These are phyloP conservation scores for Paramormyrops kingsleyae DNA, from an alignment of 2,113 vertebrate species.

Conservation along the genomic window DNA sequence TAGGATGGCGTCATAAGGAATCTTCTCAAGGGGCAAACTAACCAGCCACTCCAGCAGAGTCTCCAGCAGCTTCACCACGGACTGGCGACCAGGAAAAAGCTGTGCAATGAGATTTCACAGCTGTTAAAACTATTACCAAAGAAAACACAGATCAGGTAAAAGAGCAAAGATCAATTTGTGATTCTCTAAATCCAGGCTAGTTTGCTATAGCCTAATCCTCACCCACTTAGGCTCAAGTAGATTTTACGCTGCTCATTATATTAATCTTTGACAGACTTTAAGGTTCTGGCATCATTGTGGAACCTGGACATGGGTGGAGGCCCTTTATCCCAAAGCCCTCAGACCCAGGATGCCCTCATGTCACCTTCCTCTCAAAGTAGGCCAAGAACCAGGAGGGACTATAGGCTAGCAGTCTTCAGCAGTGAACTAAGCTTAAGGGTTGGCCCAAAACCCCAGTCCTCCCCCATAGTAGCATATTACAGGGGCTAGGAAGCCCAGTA, in stretches of 20 bases:
- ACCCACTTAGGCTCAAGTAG: not conserved
- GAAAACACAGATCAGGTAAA: not conserved
- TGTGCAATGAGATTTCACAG: not conserved
- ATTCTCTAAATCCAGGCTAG: not conserved
- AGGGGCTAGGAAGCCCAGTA: conserved; percentile 3
- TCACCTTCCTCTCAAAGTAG: not conserved
- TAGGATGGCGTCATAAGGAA: conserved; percentile 84
- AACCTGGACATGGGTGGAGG: conserved; percentile 5
- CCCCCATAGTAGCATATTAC: not conserved
- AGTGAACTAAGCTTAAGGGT: not conserved
- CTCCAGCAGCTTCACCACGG: conserved; percentile 83
- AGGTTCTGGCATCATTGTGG: conserved; percentile 8
- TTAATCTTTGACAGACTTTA: conserved; percentile 17
- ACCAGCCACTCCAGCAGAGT: conserved; percentile 87
- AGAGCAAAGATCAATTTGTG: not conserved
- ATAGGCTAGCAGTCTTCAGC: not conserved
- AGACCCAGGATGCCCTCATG: conserved; percentile 5
- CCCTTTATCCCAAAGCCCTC: conserved; percentile 4
- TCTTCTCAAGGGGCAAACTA: conserved; percentile 79
- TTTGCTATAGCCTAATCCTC: not conserved
- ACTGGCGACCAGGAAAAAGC: conserved; percentile 68
- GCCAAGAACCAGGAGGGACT: conserved; percentile 11
- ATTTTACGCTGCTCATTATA: not conserved
- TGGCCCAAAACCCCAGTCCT: not conserved
- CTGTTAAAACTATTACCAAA: not conserved